These are phyloP conservation scores for Drosophila koepferae DNA, from an alignment of 2,888 invertebrate species.

Conservation along the genomic window DNA sequence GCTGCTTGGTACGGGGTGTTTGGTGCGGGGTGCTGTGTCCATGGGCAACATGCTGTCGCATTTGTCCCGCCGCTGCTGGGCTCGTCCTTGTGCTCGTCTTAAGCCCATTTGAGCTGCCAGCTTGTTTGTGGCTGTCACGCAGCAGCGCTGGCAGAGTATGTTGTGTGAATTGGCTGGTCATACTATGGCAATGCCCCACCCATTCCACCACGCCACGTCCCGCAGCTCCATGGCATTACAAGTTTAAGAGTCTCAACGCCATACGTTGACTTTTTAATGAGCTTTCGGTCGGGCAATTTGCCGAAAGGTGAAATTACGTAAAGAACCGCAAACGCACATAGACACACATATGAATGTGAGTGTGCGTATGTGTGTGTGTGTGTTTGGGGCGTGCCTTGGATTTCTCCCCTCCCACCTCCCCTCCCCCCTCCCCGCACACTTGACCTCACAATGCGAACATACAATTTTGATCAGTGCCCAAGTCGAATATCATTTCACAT, in stretches of 20 bases:
- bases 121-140: conserved; percentile 51
- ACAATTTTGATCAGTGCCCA: conserved; percentile 73
- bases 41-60: conserved; percentile 57
- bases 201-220: neutral
- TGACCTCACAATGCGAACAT: conserved; percentile 12
- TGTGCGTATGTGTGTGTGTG: neutral
- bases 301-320: conserved; percentile 67
- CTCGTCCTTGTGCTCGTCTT: conserved; percentile 43
- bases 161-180: conserved; percentile 52
- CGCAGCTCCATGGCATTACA: conserved; percentile 46
- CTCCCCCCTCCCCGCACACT: neutral
- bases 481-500: conserved; percentile 82
- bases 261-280: conserved; percentile 79
- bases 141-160: conserved; percentile 52
- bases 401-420: neutral
- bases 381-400: neutral
- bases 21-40: conserved; percentile 42
- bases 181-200: conserved; percentile 44
- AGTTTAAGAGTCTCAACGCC: conserved; percentile 68
- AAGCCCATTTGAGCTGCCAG: conserved; percentile 67
- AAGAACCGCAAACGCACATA: conserved; percentile 26
- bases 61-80: conserved; percentile 28
- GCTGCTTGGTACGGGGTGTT: neutral
- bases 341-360: neutral
- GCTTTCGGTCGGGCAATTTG: conserved; percentile 75